A percentile compares a stretch with the other conserved stretches of the same genome.
Conservation (phyloP, 2,888 invertebrate species). For the Macaria liturata region DNA sequence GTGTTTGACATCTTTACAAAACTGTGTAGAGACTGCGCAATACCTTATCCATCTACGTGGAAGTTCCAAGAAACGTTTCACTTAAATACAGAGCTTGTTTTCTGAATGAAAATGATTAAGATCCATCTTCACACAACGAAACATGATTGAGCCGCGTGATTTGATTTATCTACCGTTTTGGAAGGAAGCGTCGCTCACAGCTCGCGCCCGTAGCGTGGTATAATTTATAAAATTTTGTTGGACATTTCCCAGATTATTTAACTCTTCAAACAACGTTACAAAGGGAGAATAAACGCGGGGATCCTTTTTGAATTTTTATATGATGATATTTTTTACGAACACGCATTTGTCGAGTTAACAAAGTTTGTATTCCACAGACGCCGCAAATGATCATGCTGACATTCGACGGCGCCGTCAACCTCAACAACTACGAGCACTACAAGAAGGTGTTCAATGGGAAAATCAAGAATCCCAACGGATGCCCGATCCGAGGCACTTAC, state of each 20-base stretch:
- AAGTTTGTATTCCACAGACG: slow-evolving; percentile 80
- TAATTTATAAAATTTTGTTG: slow-evolving; percentile 40
- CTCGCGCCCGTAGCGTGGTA: slow-evolving; percentile 30
- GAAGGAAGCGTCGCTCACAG: slow-evolving; percentile 18
- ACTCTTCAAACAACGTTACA: slow-evolving; percentile 36
- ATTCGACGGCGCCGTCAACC: slow-evolving; percentile 96
- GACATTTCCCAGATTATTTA: slow-evolving; percentile 39
- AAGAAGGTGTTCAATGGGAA: slow-evolving; percentile 91
- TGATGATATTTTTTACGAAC: slow-evolving; percentile 19
- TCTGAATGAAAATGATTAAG: slow-evolving; percentile 17
- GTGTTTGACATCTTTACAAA: slow-evolving; percentile 15
- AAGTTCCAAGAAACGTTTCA: slow-evolving; percentile 4
- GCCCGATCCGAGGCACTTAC: slow-evolving; percentile 94
- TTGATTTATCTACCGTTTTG: slow-evolving; percentile 21
- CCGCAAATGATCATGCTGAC: slow-evolving; percentile 97
- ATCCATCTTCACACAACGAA: slow-evolving; percentile 17
- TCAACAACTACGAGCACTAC: slow-evolving; percentile 95
- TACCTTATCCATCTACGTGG: neutral
- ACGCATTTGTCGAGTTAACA: slow-evolving; percentile 23
- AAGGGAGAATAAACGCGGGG: slow-evolving; percentile 31
- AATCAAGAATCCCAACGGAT: slow-evolving; percentile 94
- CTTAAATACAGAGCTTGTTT: slow-evolving; percentile 11
- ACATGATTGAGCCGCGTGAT: slow-evolving; percentile 18
- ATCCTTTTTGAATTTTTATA: slow-evolving; percentile 24
- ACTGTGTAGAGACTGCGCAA: slow-evolving; percentile 7